Base-by-base conservation (phyloP, 64 coral and sea anemone genomes). In the Cladopsammia gracilis region DNA sequence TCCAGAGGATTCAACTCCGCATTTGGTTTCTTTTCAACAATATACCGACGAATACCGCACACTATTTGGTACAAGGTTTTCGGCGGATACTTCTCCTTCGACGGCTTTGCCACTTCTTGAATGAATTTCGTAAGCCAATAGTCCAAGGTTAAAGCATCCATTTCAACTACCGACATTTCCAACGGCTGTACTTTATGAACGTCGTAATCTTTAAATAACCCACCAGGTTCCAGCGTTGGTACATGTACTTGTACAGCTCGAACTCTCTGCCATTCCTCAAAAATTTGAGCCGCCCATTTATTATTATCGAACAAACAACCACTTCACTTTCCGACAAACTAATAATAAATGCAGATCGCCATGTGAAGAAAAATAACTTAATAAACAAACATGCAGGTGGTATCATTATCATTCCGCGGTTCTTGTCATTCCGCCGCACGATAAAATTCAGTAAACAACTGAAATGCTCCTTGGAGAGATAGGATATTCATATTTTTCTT, bases 71-170 rank as follows among this genome's bases (percentile, higher is more conserved):
- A 78, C 16, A 78, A 53, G 8, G 34, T 78, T 23, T 78, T 78
- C 23, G 76, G 76, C 13, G 76, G 49, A 54, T 78, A 78, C 13
- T 10, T 20, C 16, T 53, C 76, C 49, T 78, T 78, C 14, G 76
- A 6, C 7, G 76, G 19, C 49, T 78, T 78, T 54, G 76, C 76
- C 9, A 78, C 76, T 78, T 78, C 76, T 78, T 51, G 76, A 20
- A 78, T 54, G 19, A 48, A 78, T n/a, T 78, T 78, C 10, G 76
- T 48, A n/a, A 78, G n/a, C 76, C 70, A 73, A 44, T 73, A 73
- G 24, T 25, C 1, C 7, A 73, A 7, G 24, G 8, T 73, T 25
- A 73, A 44, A 73, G 10, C 76, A 78, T 78, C 76, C 76, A 78
- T 78, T 15, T 50, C 3, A 78, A 78, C 34, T 18, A 78, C 8